Evolutionary conservation across 2,888 invertebrate species (phyloP).

Genomic region (Seira sanloemensis): DNA sequence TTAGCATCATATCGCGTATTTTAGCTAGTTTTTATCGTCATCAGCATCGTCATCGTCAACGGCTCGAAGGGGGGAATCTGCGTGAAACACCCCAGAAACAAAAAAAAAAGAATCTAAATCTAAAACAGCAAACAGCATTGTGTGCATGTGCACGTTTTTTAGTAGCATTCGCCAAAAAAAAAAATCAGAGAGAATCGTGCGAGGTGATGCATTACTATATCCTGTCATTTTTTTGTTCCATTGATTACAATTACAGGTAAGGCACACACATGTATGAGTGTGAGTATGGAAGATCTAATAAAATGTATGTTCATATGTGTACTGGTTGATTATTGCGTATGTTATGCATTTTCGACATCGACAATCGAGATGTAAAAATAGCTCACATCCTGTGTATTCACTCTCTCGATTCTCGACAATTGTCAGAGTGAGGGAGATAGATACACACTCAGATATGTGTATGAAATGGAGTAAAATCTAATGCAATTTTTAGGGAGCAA

Average conservation of each 20-base stretch:
- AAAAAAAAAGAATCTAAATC: not conserved
- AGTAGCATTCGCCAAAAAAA: too few relatives aligned
- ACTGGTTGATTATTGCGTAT: not conserved
- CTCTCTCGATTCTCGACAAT: too few relatives aligned
- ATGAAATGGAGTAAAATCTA: too few relatives aligned
- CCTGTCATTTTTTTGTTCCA: not conserved
- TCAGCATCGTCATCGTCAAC: not conserved
- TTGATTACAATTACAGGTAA: not conserved
- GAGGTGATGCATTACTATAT: not conserved
- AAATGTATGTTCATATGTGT: not conserved
- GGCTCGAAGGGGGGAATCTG: not conserved
- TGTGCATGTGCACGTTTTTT: not conserved
- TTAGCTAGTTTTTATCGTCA: not conserved
- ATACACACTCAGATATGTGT: too few relatives aligned
- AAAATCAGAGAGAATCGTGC: too few relatives aligned
- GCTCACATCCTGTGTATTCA: not conserved
- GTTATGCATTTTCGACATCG: not conserved
- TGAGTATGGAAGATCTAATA: not conserved
- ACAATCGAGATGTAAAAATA: not conserved
- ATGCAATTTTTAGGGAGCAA: too few relatives aligned
- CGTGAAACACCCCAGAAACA: not conserved
- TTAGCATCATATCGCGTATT: not conserved
- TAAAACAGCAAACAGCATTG: not conserved
- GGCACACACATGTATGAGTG: not conserved
- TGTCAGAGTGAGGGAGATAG: not conserved